Conservation (phyloP, 2,797 vertebrate genomes). For the Avahi laniger region DNA sequence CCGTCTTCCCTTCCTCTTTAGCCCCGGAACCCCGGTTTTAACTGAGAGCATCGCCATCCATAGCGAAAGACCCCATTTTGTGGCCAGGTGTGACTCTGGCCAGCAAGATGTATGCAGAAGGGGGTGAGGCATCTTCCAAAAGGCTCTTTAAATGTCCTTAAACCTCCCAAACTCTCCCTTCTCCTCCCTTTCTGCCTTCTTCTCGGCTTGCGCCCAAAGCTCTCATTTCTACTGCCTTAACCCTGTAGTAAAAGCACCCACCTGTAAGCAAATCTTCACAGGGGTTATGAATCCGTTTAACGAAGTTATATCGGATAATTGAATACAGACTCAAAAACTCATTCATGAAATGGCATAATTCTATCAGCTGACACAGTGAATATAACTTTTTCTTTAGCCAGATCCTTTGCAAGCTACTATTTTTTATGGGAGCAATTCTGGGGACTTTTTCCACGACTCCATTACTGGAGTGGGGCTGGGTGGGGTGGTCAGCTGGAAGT, state of each 20-base stretch:
- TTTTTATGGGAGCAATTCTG: neutral
- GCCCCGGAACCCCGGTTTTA: neutral
- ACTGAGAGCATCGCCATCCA: fast-evolving
- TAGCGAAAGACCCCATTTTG: neutral
- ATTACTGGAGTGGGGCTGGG: neutral
- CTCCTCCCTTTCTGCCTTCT: neutral
- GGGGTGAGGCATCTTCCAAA: neutral
- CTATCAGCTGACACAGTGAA: neutral
- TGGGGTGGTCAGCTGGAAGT: no score
- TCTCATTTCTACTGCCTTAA: neutral
- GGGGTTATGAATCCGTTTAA: fast-evolving
- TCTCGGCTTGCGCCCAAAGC: neutral
- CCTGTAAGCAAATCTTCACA: fast-evolving
- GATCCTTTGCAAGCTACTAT: neutral
- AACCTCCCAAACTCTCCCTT: fast-evolving
- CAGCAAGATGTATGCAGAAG: neutral
- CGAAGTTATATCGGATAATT: fast-evolving
- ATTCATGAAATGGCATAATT: fast-evolving
- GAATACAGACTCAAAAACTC: neutral
- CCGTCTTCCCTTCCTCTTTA: fast-evolving
- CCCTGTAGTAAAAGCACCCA: neutral
- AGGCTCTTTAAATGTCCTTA: neutral
- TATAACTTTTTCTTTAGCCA: fast-evolving
- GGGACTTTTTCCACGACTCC: fast-evolving
- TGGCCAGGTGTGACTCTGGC: fast-evolving